Evolutionary conservation across 2,797 vertebrate genomes (phyloP).

Genomic region (Cygnus olor): DNA sequence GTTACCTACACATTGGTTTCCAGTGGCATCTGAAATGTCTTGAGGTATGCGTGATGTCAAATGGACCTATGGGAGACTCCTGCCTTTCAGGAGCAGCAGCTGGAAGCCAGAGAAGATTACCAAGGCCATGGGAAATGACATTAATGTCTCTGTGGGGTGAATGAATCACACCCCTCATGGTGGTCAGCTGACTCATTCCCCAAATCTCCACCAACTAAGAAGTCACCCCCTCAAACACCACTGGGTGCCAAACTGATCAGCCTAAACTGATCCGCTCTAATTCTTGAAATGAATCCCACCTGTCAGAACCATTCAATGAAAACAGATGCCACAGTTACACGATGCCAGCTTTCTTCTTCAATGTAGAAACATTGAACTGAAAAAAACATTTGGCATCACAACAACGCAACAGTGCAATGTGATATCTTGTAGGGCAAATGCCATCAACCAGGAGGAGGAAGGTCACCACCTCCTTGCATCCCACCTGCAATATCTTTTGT

Average conservation of each 20-base stretch:
- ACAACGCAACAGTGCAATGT: not conserved
- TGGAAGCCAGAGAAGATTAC: not conserved
- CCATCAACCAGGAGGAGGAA: not conserved
- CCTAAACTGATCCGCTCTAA: not conserved
- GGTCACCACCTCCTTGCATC: not conserved
- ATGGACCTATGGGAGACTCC: not conserved
- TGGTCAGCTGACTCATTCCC: not conserved
- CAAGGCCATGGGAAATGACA: not conserved
- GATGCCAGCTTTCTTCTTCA: not conserved
- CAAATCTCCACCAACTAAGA: rapidly evolving
- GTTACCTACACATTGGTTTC: not conserved
- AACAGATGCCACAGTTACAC: not conserved
- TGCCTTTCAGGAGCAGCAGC: not conserved
- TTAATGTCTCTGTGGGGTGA: not conserved
- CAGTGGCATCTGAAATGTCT: not conserved
- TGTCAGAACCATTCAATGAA: not conserved
- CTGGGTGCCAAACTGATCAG: not conserved
- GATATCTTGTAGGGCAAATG: not conserved
- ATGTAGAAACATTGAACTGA: not conserved
- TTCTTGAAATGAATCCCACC: not conserved
- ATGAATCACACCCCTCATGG: rapidly evolving
- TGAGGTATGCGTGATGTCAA: not conserved
- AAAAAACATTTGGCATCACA: not conserved
- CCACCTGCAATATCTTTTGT: not conserved
- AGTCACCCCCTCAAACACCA: not conserved